These are phyloP conservation scores for Hippocampus abdominalis DNA, from an alignment of 2,113 vertebrate species.

Conservation along the genomic window DNA sequence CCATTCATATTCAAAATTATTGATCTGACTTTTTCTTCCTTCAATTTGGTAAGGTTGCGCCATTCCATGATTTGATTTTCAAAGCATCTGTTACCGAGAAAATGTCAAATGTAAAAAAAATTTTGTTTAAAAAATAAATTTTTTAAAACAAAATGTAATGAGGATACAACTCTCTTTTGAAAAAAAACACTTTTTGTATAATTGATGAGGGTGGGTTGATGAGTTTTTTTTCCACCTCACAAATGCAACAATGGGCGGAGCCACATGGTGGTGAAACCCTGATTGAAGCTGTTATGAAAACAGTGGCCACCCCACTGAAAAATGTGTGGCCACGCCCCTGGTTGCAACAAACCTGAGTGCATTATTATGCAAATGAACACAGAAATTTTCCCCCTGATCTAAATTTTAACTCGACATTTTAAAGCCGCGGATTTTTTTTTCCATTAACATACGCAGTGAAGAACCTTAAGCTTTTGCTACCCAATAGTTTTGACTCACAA, in stretches of 20 bases:
- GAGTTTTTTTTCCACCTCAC: no score
- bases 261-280: no score
- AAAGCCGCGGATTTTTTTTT: not conserved
- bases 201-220: not conserved
- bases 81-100: not conserved
- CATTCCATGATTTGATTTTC: not conserved
- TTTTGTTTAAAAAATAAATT: not conserved
- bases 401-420: not conserved
- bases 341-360: not conserved
- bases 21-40: not conserved
- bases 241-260: no score
- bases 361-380: not conserved
- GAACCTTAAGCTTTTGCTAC: not conserved
- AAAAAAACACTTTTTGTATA: not conserved
- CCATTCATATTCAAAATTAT: no score
- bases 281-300: no score
- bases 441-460: not conserved
- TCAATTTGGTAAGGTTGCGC: not conserved
- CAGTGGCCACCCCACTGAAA: no score
- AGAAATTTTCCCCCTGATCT: not conserved
- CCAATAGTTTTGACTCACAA: not conserved
- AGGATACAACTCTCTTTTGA: not conserved
- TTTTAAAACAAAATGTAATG: not conserved
- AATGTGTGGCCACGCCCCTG: no score
- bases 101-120: no score